Evolutionary conservation across 2,888 invertebrate genomes (phyloP).

Genomic region (Himalopsyche japonica): DNA sequence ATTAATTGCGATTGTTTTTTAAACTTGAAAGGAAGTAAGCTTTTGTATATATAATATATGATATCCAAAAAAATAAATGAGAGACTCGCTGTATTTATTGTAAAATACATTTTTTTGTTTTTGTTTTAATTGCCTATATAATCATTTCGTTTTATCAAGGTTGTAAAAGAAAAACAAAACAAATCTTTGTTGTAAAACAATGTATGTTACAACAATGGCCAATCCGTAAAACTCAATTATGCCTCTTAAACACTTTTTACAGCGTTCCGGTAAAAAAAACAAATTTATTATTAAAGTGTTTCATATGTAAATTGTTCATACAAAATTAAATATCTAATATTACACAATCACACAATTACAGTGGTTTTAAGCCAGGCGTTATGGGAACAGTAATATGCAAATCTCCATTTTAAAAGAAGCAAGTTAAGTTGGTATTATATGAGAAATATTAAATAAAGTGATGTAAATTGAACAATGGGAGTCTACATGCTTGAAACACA

Average conservation of each 20-base stretch:
- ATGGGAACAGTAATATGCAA: background rate
- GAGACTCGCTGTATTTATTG: too few relatives aligned
- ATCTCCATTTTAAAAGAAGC: background rate
- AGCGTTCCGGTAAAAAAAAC: background rate
- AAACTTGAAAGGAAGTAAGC: too few relatives aligned
- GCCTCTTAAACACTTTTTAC: background rate
- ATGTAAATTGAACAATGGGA: background rate
- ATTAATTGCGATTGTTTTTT: too few relatives aligned
- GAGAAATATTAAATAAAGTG: background rate
- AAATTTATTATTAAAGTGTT: background rate
- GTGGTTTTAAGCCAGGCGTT: background rate
- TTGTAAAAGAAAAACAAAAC: background rate
- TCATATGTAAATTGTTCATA: background rate
- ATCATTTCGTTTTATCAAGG: background rate
- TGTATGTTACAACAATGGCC: background rate
- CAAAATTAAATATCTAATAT: background rate
- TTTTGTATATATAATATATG: too few relatives aligned
- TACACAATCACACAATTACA: background rate
- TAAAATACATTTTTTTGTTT: too few relatives aligned
- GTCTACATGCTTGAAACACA: too few relatives aligned
- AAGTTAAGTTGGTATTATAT: background rate
- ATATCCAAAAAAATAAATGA: too few relatives aligned
- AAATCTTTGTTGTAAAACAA: background rate
- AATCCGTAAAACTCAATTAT: background rate
- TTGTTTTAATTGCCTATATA: background rate